Evolutionary conservation across 1,140 invertebrate genomes (phyloP).

Genomic region (Lepeophtheirus salmonis): DNA sequence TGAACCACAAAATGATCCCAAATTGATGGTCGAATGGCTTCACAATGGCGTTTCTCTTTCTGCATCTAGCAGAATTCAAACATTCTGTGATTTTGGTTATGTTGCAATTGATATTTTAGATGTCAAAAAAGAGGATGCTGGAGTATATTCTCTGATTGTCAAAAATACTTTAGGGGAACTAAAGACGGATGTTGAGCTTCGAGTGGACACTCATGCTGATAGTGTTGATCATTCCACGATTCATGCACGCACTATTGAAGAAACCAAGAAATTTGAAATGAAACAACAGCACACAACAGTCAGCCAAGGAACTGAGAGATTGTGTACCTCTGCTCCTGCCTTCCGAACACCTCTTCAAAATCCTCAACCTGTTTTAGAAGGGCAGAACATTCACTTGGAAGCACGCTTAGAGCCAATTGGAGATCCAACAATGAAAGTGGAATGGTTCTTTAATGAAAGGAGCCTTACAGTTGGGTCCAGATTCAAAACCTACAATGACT

Average conservation of each 20-base stretch:
- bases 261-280: conserved; percentile 14
- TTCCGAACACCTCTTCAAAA: conserved; percentile 29
- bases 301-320: background rate
- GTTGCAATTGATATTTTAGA: conserved; percentile 79
- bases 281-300: background rate
- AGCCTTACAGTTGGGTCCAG: conserved; percentile 39
- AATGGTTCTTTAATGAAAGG: conserved; percentile 83
- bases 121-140: conserved; percentile 62
- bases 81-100: conserved; percentile 85
- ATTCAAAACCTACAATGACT: conserved; percentile 85
- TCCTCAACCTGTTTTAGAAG: conserved; percentile 61
- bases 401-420: conserved; percentile 77
- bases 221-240: conserved; percentile 14
- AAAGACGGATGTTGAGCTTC: conserved; percentile 54
- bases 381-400: conserved; percentile 74
- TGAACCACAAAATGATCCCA: conserved; percentile 74
- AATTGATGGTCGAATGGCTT: conserved; percentile 67
- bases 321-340: background rate
- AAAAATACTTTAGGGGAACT: conserved; percentile 67
- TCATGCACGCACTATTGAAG: conserved; percentile 12
- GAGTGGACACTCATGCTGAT: conserved; percentile 42
- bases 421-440: conserved; percentile 83
- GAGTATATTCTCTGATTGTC: conserved; percentile 69
- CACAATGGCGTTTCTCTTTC: conserved; percentile 44
- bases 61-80: conserved; percentile 61